phyloP scores from a whole-genome alignment of 2,113 vertebrate genomes.

The Junco hyemalis region DNA sequence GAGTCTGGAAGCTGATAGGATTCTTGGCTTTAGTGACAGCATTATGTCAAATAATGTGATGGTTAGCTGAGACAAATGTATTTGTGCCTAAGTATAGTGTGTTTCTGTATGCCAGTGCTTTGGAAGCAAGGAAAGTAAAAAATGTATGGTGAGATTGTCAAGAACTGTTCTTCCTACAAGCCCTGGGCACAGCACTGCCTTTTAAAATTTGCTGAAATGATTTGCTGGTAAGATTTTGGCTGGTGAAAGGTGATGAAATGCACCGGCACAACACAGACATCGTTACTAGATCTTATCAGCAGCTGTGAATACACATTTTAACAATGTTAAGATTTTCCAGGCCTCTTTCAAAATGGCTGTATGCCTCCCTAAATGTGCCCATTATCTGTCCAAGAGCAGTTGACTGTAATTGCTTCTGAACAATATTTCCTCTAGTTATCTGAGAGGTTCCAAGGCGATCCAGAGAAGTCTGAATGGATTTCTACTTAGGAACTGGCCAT shows the following conservation, averaged over 20 bases:
- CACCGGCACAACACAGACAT: not conserved
- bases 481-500: not conserved
- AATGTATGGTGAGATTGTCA: not conserved
- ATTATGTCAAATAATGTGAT: not conserved
- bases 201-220: not conserved
- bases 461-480: not conserved
- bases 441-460: not conserved
- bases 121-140: not conserved
- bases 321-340: not conserved
- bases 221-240: not conserved
- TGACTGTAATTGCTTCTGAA: not conserved
- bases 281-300: not conserved
- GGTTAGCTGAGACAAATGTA: not conserved
- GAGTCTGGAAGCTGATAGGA: not conserved
- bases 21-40: not conserved
- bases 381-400: not conserved
- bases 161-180: not conserved
- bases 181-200: not conserved
- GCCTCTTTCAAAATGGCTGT: not conserved
- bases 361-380: not conserved
- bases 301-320: not conserved
- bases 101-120: not conserved
- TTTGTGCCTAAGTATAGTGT: not conserved
- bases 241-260: not conserved
- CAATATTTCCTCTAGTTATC: not conserved